Evolutionary conservation across 2,888 invertebrate genomes (phyloP).

Genomic region (Drosophila phalerata): DNA sequence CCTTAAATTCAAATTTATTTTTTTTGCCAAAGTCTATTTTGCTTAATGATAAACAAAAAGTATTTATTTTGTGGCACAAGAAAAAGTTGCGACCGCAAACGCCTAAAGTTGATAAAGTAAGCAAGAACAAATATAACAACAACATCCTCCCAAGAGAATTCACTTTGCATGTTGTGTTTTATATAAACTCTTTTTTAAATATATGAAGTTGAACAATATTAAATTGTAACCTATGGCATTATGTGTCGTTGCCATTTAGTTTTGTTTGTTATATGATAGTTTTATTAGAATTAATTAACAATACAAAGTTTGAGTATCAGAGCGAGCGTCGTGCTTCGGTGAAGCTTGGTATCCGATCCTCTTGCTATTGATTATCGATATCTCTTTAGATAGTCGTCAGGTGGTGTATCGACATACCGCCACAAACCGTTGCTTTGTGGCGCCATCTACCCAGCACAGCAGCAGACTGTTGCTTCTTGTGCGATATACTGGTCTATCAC

Average conservation of each 20-base stretch:
- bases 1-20: not conserved
- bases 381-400: too few species aligned
- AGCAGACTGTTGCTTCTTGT: not conserved
- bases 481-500: not conserved
- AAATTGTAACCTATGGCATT: too few species aligned
- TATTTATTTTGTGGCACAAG: constrained; percentile 47
- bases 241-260: too few species aligned
- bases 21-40: constrained; percentile 4
- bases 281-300: too few species aligned
- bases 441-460: constrained; percentile 46
- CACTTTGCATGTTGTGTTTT: constrained; percentile 9
- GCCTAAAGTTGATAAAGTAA: constrained; percentile 43
- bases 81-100: constrained; percentile 57
- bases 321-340: too few species aligned
- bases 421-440: constrained; percentile 6
- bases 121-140: constrained; percentile 32
- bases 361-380: too few species aligned
- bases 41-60: constrained; percentile 31
- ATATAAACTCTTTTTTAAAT: not conserved
- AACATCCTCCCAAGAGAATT: not conserved
- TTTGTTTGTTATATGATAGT: too few species aligned
- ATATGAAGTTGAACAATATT: constrained; percentile 7
- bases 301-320: too few species aligned
- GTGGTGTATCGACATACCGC: too few species aligned
- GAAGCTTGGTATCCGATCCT: too few species aligned